Conservation (phyloP, 2,888 invertebrate genomes). For the Tethea ocularis region DNA sequence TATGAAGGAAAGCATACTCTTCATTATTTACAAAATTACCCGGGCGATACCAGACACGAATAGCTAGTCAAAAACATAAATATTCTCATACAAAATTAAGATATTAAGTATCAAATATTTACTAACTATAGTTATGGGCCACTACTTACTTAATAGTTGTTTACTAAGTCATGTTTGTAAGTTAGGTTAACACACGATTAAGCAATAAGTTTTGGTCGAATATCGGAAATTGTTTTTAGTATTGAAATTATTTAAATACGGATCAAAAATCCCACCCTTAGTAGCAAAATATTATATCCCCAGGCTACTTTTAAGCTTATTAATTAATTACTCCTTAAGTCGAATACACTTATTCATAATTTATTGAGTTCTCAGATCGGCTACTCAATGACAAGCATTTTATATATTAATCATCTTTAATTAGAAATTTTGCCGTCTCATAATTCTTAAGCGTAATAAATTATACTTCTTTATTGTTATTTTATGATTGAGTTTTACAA, state of each 20-base stretch:
- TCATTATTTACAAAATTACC: background rate
- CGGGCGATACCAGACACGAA: too few relatives aligned
- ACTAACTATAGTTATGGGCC: too few relatives aligned
- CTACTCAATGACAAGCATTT: conserved; percentile 9
- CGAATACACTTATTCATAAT: conserved; percentile 1
- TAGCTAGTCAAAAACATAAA: too few relatives aligned
- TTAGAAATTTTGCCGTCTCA: conserved; percentile 7
- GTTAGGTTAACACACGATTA: background rate
- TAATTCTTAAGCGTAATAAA: conserved; percentile 9
- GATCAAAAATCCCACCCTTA: too few relatives aligned
- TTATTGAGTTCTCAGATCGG: conserved; percentile 6
- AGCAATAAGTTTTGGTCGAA: background rate
- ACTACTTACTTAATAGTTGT: too few relatives aligned
- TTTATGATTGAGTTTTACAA: background rate
- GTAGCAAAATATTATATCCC: background rate
- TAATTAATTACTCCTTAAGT: background rate
- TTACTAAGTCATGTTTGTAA: too few relatives aligned
- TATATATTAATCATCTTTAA: conserved; percentile 8
- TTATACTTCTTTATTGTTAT: conserved; percentile 3
- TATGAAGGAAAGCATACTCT: background rate
- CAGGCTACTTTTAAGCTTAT: background rate
- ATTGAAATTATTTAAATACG: background rate
- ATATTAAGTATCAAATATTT: too few relatives aligned
- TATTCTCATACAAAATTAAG: too few relatives aligned
- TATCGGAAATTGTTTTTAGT: background rate